Percentiles rank a stretch among this genome's conserved stretches.
Conservation (phyloP, 92 coral and sea anemone genomes). For the Epizoanthus scotinus region DNA sequence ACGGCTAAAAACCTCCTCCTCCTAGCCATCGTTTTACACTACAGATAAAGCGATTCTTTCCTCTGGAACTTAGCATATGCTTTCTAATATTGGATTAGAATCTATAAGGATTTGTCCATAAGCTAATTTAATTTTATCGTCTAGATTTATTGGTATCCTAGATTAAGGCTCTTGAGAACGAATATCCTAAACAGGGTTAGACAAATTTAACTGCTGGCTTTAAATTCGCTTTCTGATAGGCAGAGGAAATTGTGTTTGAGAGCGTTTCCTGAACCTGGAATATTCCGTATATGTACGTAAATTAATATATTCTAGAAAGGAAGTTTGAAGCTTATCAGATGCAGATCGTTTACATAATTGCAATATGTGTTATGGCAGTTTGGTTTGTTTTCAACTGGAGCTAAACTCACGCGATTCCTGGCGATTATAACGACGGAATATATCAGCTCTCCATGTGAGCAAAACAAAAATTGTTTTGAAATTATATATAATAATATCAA, state of each 20-base stretch:
- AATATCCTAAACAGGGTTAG: neutral
- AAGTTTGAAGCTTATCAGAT: slow-evolving; percentile 4
- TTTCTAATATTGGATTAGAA: too few species aligned
- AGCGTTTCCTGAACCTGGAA: neutral
- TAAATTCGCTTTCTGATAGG: neutral
- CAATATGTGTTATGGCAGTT: neutral
- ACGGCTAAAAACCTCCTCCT: too few species aligned
- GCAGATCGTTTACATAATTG: too few species aligned
- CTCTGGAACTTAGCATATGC: too few species aligned
- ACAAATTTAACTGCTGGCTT: neutral
- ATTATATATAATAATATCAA: neutral
- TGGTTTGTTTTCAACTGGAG: neutral
- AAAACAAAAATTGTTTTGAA: neutral
- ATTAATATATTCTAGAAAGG: neutral
- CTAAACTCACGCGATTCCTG: neutral
- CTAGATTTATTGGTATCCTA: too few species aligned
- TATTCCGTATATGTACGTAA: neutral
- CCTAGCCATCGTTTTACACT: too few species aligned
- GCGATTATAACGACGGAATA: neutral
- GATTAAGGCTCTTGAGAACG: too few species aligned
- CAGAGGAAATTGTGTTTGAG: neutral
- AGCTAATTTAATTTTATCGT: too few species aligned
- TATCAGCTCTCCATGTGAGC: neutral
- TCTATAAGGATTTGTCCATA: too few species aligned
- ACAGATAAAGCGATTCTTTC: too few species aligned